Percentiles rank a stretch among this genome's conserved stretches.
These are phyloP conservation scores for Philaenus spumarius DNA, from an alignment of 1,140 invertebrate genomes.

Conservation along the genomic window DNA sequence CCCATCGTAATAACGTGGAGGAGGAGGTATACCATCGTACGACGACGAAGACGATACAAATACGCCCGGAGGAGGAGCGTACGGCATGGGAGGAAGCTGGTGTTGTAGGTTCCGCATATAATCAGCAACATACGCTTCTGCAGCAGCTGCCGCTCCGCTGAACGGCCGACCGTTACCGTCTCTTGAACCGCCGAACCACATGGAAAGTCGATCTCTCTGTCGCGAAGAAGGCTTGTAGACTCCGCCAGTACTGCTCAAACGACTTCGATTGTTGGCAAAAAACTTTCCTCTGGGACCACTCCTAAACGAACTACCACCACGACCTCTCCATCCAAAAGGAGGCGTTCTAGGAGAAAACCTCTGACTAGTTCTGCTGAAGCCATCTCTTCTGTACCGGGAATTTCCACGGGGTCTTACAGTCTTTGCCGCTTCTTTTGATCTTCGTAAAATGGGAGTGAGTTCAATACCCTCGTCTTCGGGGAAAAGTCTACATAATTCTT, in stretches of 20 bases:
- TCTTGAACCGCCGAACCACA: conserved; percentile 15
- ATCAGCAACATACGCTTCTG: conserved; percentile 67
- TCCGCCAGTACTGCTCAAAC: conserved; percentile 36
- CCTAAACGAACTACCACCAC: conserved; percentile 36
- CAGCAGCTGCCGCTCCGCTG: conserved; percentile 51
- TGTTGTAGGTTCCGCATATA: conserved; percentile 75
- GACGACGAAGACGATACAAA: conserved; percentile 47
- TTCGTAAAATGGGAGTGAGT: conserved; percentile 79
- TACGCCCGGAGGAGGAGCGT: conserved; percentile 54
- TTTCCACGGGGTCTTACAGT: conserved; percentile 33
- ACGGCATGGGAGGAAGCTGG: conserved; percentile 65
- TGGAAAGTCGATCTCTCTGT: conserved; percentile 3
- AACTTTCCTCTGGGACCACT: conserved; percentile 44
- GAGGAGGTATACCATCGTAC: conserved; percentile 62
- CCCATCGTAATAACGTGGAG: conserved; percentile 71
- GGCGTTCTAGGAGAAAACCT: conserved; percentile 27
- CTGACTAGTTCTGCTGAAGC: conserved; percentile 36
- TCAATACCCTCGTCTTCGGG: conserved; percentile 90
- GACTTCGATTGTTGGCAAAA: conserved; percentile 42
- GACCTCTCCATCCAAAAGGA: conserved; percentile 33
- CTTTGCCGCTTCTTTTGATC: conserved; percentile 78
- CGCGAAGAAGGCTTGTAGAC: conserved; percentile 11
- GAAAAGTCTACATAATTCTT: conserved; percentile 90
- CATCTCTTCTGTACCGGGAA: conserved; percentile 32
- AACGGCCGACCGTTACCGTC: conserved; percentile 41